Base-by-base conservation (phyloP, 2,797 vertebrate species). In the Mycteria americana region DNA sequence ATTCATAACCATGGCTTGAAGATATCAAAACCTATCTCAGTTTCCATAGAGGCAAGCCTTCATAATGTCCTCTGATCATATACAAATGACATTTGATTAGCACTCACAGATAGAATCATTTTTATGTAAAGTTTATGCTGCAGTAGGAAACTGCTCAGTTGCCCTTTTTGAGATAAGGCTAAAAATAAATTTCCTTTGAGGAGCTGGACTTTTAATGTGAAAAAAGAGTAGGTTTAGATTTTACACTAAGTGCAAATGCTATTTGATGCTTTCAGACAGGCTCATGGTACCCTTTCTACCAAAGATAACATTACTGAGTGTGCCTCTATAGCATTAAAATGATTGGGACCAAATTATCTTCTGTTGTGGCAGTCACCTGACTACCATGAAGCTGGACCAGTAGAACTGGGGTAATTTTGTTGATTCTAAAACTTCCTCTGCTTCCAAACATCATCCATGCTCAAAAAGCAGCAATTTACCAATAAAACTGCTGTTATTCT, bases 51-150 rank as follows among this genome's bases (percentile, higher is more conserved):
- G 80, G 67, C 21, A 57, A 96, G 31, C 22, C 39, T 91, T 92
- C 70, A 43, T 69, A 37, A 93, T 54, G 59, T 69, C 33, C n/a
- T 92, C 84, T 88, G 76, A 84, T 88, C 48, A 31, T 83, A 76
- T 73, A 74, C 63, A 69, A 78, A 86, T 78, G 78, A 75, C 67
- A 68, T 89, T 86, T 95, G 93, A 83, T 94, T 93, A 91, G 70
- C 79, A 85, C 73, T 95, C 50, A 33, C 50, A 95, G 85, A 72
- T 89, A 87, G 72, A 86, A 92, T 94, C n/a, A 56, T 53, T 84
- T 93, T 69, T 76, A 56, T 74, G 76, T 86, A 53, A 92, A 91
- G 90, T 84, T 91, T 14, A 13, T 56, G 41, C 69, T 89, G 45
- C 83, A 82, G 41, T 45, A 75, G 74, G 53, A 93, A 96, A 86